Conservation (phyloP, 2,797 vertebrate species). For the Phataginus tricuspis region DNA sequence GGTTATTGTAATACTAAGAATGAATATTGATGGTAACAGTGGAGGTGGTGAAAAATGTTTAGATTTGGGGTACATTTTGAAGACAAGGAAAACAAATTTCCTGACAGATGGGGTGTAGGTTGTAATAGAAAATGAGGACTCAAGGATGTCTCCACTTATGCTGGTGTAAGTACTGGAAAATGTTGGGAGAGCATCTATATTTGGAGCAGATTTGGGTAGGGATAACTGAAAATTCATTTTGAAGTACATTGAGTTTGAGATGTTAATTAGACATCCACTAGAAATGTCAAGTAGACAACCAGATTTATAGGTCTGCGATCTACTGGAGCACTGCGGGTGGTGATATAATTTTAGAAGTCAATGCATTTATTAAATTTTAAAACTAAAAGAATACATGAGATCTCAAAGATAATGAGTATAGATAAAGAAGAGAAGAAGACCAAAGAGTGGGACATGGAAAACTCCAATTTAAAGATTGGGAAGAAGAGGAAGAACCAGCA, state of each 20-base stretch:
- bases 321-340: rapidly evolving
- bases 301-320: background rate
- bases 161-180: background rate
- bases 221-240: background rate
- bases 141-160: background rate
- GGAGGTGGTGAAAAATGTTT: background rate
- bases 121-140: background rate
- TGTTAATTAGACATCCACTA: background rate
- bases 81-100: background rate
- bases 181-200: rapidly evolving
- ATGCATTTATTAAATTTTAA: background rate
- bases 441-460: background rate
- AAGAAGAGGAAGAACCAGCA: background rate
- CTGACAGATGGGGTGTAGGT: background rate
- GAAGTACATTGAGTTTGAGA: background rate
- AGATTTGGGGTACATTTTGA: background rate
- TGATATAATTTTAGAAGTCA: background rate
- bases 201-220: background rate
- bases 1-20: background rate
- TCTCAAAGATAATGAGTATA: background rate
- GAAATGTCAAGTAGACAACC: background rate
- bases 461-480: background rate
- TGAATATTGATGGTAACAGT: background rate
- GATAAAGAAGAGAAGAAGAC: background rate
- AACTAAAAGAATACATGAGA: background rate